These are phyloP conservation scores for Tribolium freemani DNA, from an alignment of 2,888 invertebrate species.

Conservation along the genomic window DNA sequence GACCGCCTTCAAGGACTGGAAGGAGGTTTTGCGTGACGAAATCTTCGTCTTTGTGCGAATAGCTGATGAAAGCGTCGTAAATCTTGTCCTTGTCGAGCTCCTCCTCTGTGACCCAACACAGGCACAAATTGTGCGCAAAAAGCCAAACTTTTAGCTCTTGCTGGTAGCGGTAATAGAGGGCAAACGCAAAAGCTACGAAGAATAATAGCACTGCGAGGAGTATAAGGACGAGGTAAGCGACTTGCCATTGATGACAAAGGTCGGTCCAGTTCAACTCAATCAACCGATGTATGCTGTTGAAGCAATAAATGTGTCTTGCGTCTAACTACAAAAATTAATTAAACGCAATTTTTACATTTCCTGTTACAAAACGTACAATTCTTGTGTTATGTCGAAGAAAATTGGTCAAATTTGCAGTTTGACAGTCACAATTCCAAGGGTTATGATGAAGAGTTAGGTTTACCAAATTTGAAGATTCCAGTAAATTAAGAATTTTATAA, in stretches of 20 bases:
- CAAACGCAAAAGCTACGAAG: not conserved
- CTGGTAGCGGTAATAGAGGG: conserved; percentile 62
- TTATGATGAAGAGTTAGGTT: conserved; percentile 68
- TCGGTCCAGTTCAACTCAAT: conserved; percentile 11
- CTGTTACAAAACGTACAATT: conserved; percentile 51
- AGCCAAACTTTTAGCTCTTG: conserved; percentile 78
- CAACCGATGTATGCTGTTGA: not conserved
- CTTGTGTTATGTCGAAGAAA: conserved; percentile 61
- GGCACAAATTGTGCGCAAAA: conserved; percentile 70
- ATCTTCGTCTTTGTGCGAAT: conserved; percentile 81
- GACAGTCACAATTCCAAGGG: conserved; percentile 74
- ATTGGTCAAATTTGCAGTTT: conserved; percentile 63
- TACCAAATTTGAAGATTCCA: conserved; percentile 62
- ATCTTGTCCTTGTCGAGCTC: conserved; percentile 76
- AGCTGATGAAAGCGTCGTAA: conserved; percentile 86
- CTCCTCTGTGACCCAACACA: conserved; percentile 76
- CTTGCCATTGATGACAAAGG: not conserved
- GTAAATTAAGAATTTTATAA: conserved; percentile 59
- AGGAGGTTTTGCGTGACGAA: conserved; percentile 77
- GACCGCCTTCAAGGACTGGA: conserved; percentile 75
- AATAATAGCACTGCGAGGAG: not conserved
- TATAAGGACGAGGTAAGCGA: not conserved
- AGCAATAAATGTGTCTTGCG: not conserved
- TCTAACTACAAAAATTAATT: conserved; percentile 13
- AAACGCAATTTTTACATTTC: not conserved